A percentile compares a stretch with the other conserved stretches of the same genome.
These are phyloP conservation scores for Ectemnius continuus DNA, from an alignment of 2,888 invertebrate genomes.

Conservation along the genomic window DNA sequence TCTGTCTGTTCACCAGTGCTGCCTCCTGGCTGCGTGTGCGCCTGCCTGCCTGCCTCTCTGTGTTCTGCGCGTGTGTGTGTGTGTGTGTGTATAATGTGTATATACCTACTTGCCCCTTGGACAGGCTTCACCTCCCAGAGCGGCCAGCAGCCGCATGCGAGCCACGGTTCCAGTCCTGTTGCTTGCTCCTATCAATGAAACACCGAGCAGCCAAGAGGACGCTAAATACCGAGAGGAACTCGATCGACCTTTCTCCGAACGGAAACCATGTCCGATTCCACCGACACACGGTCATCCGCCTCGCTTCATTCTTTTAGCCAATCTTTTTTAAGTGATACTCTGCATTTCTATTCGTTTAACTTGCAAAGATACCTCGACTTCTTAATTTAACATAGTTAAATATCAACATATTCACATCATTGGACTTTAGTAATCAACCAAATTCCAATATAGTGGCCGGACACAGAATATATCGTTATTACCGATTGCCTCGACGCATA, in stretches of 20 bases:
- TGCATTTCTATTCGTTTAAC: too few relatives aligned
- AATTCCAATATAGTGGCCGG: too few relatives aligned
- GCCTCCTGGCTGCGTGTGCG: conserved; percentile 14
- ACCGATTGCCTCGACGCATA: too few relatives aligned
- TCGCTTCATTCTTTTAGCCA: too few relatives aligned
- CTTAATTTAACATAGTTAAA: too few relatives aligned
- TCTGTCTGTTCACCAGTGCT: conserved; percentile 45
- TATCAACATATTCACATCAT: too few relatives aligned
- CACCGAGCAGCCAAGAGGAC: background rate
- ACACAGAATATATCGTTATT: too few relatives aligned
- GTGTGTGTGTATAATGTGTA: conserved; percentile 1
- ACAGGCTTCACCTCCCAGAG: conserved; percentile 1
- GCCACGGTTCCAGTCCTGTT: conserved; percentile 6
- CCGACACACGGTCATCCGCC: background rate
- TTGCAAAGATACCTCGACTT: too few relatives aligned
- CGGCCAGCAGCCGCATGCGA: conserved; percentile 49
- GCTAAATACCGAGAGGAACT: background rate
- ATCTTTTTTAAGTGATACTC: too few relatives aligned
- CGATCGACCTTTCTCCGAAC: conserved; percentile 1
- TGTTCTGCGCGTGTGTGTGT: too few relatives aligned
- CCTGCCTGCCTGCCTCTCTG: too few relatives aligned
- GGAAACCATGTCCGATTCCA: background rate
- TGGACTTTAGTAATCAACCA: too few relatives aligned
- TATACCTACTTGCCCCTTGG: conserved; percentile 26
- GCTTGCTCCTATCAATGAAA: conserved; percentile 1